Conservation (phyloP, 2,888 invertebrate species). For the Parnassius smintheus region DNA sequence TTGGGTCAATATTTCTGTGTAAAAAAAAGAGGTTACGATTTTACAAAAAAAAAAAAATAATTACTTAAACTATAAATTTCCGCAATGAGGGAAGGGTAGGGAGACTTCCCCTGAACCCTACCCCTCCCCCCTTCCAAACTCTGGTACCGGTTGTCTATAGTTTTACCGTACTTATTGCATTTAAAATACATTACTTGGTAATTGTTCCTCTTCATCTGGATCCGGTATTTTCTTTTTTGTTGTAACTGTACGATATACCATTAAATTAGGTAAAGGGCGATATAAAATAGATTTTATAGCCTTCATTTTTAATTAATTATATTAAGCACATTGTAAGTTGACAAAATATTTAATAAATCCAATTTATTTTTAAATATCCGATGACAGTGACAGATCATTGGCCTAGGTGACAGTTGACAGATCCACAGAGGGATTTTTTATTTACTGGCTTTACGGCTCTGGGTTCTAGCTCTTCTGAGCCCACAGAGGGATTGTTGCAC, state of each 20-base stretch:
- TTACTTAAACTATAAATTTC: no score
- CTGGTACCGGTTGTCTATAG: no score
- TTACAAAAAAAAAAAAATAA: no score
- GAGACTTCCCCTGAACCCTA: no score
- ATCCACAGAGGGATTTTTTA: no score
- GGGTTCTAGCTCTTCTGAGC: no score
- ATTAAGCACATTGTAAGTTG: not conserved
- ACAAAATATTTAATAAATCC: not conserved
- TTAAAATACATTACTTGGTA: constrained; percentile 62
- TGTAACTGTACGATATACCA: constrained; percentile 51
- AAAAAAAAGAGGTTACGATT: not conserved
- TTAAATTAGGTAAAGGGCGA: constrained; percentile 35
- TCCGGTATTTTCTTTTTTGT: constrained; percentile 77
- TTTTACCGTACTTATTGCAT: not conserved
- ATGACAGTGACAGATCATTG: no score
- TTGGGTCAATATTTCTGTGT: not conserved
- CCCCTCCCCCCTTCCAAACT: no score
- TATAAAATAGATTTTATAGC: constrained; percentile 32
- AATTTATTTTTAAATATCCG: not conserved
- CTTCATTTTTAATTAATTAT: constrained; percentile 11
- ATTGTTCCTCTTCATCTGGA: constrained; percentile 65
- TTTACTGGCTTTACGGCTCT: no score
- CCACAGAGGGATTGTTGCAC: no score
- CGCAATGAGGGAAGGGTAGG: no score
- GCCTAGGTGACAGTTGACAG: no score